A percentile compares a stretch with the other conserved stretches of the same genome.
Evolutionary conservation across 2,888 invertebrate species (phyloP).

Genomic region (Calameuta pallipes): DNA sequence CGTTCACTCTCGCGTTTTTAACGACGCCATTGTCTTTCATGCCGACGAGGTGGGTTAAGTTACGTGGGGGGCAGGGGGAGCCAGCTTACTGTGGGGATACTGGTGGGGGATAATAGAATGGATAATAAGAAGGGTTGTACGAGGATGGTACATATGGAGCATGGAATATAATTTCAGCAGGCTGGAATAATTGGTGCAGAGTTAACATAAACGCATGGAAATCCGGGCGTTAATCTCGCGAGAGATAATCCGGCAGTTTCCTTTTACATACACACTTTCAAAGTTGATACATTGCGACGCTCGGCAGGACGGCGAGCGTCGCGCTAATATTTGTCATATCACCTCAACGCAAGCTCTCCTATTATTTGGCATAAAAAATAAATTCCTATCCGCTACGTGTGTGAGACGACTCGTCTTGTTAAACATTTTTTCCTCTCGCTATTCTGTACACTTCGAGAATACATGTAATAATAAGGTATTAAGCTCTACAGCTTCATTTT

Average conservation of each 20-base stretch:
- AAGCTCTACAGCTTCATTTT: slow-evolving; percentile 53
- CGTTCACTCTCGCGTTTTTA: too few species aligned
- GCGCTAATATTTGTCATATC: slow-evolving; percentile 48
- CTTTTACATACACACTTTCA: slow-evolving; percentile 20
- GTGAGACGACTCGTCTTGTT: slow-evolving; percentile 26
- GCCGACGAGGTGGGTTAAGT: too few species aligned
- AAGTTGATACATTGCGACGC: slow-evolving; percentile 23
- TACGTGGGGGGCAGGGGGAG: too few species aligned
- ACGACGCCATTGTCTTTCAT: too few species aligned
- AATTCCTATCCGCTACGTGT: slow-evolving; percentile 51
- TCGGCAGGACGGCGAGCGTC: slow-evolving; percentile 24
- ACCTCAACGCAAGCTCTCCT: slow-evolving; percentile 45
- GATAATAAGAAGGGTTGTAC: too few species aligned
- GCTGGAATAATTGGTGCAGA: background rate
- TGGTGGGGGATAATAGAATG: too few species aligned
- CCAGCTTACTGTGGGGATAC: too few species aligned
- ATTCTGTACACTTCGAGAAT: slow-evolving; percentile 53
- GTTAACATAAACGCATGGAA: background rate
- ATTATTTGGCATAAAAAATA: slow-evolving; percentile 63
- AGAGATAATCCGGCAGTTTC: slow-evolving; percentile 1
- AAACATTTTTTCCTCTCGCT: slow-evolving; percentile 13
- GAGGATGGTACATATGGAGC: too few species aligned
- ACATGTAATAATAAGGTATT: slow-evolving; percentile 30
- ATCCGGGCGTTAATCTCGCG: too few species aligned
- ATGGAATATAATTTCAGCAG: too few species aligned